phyloP scores from a whole-genome alignment of 2,888 invertebrate species.

The Synergus japonicus region DNA sequence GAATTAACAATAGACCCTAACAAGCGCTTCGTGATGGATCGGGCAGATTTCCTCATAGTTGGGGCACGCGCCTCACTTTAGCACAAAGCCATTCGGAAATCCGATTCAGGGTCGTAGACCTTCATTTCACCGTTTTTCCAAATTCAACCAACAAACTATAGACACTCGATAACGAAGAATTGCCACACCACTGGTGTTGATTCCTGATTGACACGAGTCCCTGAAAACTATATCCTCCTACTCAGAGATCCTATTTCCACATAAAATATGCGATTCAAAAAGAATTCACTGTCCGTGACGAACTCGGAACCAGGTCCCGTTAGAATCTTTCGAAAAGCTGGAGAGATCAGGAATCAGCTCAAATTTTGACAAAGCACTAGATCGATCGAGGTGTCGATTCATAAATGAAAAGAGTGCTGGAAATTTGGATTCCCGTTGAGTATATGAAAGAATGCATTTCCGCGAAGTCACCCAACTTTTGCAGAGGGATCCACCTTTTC shows the following conservation, averaged over 20 bases:
- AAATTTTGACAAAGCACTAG: conserved; percentile 24
- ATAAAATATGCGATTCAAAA: conserved; percentile 10
- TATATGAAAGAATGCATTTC: conserved; percentile 25
- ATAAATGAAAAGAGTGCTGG: neutral
- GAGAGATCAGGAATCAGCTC: conserved; percentile 11
- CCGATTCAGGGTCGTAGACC: conserved; percentile 44
- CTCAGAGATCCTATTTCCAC: neutral
- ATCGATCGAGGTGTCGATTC: conserved; percentile 32
- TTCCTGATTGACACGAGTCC: conserved; percentile 38
- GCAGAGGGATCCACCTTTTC: conserved; percentile 14
- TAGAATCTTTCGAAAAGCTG: neutral
- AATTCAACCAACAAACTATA: conserved; percentile 10
- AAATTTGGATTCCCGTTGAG: neutral
- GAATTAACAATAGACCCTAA: conserved; percentile 64
- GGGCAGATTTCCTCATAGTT: conserved; percentile 53
- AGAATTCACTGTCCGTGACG: conserved; percentile 3
- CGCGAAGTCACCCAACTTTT: conserved; percentile 25
- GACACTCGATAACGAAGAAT: conserved; percentile 42
- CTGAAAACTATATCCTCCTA: conserved; percentile 33
- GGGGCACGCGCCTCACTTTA: conserved; percentile 54
- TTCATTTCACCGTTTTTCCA: conserved; percentile 13
- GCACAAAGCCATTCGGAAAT: conserved; percentile 47
- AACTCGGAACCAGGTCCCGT: neutral
- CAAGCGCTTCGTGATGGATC: conserved; percentile 67
- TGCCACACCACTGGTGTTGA: conserved; percentile 30